phyloP scores from a whole-genome alignment of 2,797 vertebrate species.

The Allobates femoralis region DNA sequence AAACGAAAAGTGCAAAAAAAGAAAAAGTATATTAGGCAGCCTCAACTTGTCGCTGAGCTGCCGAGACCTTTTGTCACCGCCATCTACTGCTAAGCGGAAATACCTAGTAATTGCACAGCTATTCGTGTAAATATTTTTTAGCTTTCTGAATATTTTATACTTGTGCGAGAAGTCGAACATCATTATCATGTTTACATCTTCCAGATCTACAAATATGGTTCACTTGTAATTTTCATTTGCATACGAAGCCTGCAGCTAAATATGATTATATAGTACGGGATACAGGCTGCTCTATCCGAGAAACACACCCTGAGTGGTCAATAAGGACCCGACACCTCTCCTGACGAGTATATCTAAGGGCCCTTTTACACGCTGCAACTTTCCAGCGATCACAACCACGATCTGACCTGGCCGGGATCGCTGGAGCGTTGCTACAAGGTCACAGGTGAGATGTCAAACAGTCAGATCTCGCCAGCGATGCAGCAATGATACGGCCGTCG shows the following conservation, averaged over 20 bases:
- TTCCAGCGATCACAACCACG: too few species aligned
- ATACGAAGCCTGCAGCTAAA: background rate
- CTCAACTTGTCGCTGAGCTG: conserved; percentile 15
- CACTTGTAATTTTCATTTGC: conserved; percentile 6
- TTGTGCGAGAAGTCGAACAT: background rate
- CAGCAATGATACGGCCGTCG: too few species aligned
- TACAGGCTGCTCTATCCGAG: background rate
- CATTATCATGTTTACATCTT: background rate
- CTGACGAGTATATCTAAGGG: background rate
- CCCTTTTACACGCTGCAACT: too few species aligned
- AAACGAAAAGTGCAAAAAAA: background rate
- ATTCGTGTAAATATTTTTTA: conserved; percentile 40
- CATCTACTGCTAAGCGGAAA: background rate
- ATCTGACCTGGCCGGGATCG: too few species aligned
- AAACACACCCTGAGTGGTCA: background rate
- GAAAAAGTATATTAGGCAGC: background rate
- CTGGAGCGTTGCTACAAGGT: too few species aligned
- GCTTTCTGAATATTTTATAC: conserved; percentile 47
- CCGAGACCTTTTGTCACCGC: background rate
- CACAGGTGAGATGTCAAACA: too few species aligned
- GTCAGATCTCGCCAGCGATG: too few species aligned
- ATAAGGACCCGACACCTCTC: background rate
- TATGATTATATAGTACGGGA: too few species aligned
- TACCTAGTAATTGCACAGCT: background rate
- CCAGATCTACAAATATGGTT: background rate